Evolutionary conservation across 2,797 vertebrate genomes (phyloP), one percentile per base, ranked within the genome.

Genomic region (Silurus aristotelis): DNA sequence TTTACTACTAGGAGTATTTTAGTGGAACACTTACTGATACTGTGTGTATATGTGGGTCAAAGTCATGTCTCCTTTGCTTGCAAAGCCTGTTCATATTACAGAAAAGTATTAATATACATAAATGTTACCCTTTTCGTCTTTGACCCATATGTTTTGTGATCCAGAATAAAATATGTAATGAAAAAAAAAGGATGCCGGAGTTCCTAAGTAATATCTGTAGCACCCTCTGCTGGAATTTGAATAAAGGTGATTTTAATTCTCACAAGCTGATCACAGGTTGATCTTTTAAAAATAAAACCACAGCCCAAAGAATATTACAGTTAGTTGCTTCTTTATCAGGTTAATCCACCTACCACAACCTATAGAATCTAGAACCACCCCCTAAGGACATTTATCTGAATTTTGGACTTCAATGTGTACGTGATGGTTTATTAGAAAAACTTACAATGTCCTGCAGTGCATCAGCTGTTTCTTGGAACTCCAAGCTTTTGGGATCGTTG

Each of bases 381-480:
- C 9, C 22, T 63, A 38, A 79, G 12, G 2, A 6, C 43, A 63
- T 31, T 52, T 27, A 31, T 19, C 13, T 20, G 2, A 22, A 17
- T 52, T 60, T 61, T 61, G 9, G 55, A 6, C 10, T 61, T 79
- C 20, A 10, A 5, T 7, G 7, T 64, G 60, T 48, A 64, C 20
- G 1, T 4, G 2, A 55, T 14, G n/a, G 5, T 67, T 80, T 7
- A 27, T 1, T 48, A 67, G 8, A 78, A 61, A 83, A 67, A 94
- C 95, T 95, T 87, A 96, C 95, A 72, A 88, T 61, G 52, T 73
- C 72, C 83, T 95, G 88, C 83, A 96, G 86, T 1, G 90, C 85
- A 1, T 5, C n/a, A 0, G 93, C 92, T 31, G 92, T 82, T 9
- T 64, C 31, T 0, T 9, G 15, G 46, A 95, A 96, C 56, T 92